Base-by-base conservation (phyloP, 92 coral and sea anemone species). In the Palythoa grandis region DNA sequence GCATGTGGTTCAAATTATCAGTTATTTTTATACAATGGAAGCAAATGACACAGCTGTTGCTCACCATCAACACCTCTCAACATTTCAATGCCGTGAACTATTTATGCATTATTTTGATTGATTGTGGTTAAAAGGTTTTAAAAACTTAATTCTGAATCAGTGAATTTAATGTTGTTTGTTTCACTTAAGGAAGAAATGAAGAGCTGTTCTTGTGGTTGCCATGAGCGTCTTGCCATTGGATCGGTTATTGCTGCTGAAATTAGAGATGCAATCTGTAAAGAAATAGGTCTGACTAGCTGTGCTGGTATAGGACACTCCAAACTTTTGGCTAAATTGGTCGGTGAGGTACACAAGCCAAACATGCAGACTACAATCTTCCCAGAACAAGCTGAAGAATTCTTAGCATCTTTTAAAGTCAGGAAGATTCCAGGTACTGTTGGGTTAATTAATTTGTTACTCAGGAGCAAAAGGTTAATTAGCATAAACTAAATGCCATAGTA, bases 231-330 rank as follows among this genome's bases (percentile, higher is more conserved):
- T 35, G 56, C 56, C 43, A 23, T 94, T 40, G 98, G 98, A 37
- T 94, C 98, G 14, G 23, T 86, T 52, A 87, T 94, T 52, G 98
- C 98, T 6, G 86, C 90, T 14, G 94, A 91, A 76, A 71, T 94
- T 52, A 83, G 98, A 74, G 83, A 88, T 66, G 89, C 83, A 57
- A 92, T 94, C 76, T 79, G 85, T 16, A 85, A 86, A 52, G 92
- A 94, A 77, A 85, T 78, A 70, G 98, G 98, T 11, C 87, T 94
- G 82, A 94, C 98, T 0, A 89, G 92, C 67, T 94, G 98, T 91
- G 98, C 98, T 16, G 98, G 98, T 54, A 82, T 91, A 70, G 88
- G 92, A 12, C 92, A 92, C 78, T 89, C 87, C 63, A 94, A 94
- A 60, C 88, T 94, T 57, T 89, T 94, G 25, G 94, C 98, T 35